Evolutionary conservation across 2,113 vertebrate species (phyloP), one percentile per base, ranked within the genome.

Genomic region (Semnornis frantzii): DNA sequence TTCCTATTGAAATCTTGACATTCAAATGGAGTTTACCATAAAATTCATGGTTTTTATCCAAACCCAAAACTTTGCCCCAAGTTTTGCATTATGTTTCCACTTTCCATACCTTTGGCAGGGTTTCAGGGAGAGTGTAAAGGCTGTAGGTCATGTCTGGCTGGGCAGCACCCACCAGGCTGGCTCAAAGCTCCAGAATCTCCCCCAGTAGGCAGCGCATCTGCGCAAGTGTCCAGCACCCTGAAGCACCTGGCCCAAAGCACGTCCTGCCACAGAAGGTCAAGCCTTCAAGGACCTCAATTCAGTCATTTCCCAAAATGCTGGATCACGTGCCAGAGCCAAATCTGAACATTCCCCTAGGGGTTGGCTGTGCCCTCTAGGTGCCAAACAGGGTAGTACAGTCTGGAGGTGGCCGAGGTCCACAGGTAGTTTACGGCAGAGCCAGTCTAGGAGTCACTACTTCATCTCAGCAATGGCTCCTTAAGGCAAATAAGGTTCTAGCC

Each of bases 191-290:
- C 1, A 1, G 46, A 15, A 58, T n/a, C 18, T 62, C 37, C 39
- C 28, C 20, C 44, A 7, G 44, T n/a, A 16, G 20, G 15, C 54
- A 66, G 10, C 5, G 0, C 7, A 21, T 31, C 27, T 23, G 16
- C 34, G 0, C 0, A 46, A 44, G 18, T 3, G 9, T 65, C 46
- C 30, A 33, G 28, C 70, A 48, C 21, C 3, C 2, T 1, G 2
- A 55, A 42, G 44, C 4, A 2, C 9, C 2, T 10, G 39, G 9
- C 18, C 15, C 1, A 1, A 14, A 57, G 12, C 20, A 39, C 0
- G 1, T 12, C 48, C n/a, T 69, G 33, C 50, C 2, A 1, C 3
- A 21, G 58, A 62, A 31, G 55, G n/a, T 19, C 72, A 55, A n/a
- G 24, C 30, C 72, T 55, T 34, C 60, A 39, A 60, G 28, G 27